Evolutionary conservation across 2,113 vertebrate genomes (phyloP), one percentile per base, ranked within the genome.

Genomic region (Siniperca knerii): DNA sequence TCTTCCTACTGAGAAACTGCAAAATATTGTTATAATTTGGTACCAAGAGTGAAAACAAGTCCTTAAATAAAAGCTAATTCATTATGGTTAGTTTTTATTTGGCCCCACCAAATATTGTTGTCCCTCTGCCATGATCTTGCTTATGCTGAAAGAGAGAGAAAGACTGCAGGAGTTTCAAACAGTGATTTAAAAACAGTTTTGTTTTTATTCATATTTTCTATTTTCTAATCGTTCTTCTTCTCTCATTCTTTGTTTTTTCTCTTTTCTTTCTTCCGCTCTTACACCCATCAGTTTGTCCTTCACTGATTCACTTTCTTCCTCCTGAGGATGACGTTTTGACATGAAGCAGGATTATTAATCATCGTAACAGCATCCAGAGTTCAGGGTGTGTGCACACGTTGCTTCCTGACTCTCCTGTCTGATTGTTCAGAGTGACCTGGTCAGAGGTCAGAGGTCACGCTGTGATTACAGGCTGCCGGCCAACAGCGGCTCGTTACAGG

Each of bases 381-480:
- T 21, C 71, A 12, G 70, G 74, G 57, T 23, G 79, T 62, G 83
- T 67, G 46, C 40, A 23, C 35, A 11, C 9, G 48, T 15, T 44
- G 35, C 64, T 11, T 13, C 10, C 33, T 0, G 9, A 55, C 23
- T 67, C 62, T 58, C 37, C 78, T 42, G 78, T 64, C 46, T 54
- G 77, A 62, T 71, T 52, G 2, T 46, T 69, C 54, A 18, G 52
- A 50, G 21, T 6, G 42, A 89, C 79, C 37, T 4, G 16, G 60
- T 42, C 80, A 21, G 71, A 52, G 82, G 73, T 81, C 84, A 61
- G 11, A 81, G 86, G 78, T 84, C 57, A 33, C 2, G 40, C 62
- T 73, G 73, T 35, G 73, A 81, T 44, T 44, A 21, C 55, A 67
- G 81, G 66, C 84, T 8, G n/a, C 54, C 3, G 21, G 64, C 75